These are phyloP conservation scores for Eleutherodactylus coqui DNA, from an alignment of 2,797 vertebrate genomes.

Conservation along the genomic window DNA sequence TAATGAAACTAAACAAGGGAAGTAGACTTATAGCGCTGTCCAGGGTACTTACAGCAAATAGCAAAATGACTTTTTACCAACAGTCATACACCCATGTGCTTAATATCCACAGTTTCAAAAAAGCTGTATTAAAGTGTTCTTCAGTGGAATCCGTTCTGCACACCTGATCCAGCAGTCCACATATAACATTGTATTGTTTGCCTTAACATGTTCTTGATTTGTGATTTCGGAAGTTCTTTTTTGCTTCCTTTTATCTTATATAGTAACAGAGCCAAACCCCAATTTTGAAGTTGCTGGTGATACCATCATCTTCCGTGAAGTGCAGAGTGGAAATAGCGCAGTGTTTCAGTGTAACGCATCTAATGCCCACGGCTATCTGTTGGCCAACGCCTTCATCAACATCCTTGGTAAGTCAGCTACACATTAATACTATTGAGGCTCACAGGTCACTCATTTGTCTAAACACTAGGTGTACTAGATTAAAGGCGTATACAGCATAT, in stretches of 20 bases:
- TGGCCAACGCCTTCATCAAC: constrained; percentile 94
- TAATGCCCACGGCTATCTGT: constrained; percentile 92
- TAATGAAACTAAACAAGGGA: not conserved
- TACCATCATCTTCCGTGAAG: constrained; percentile 90
- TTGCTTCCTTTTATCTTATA: not conserved
- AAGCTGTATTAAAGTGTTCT: not conserved
- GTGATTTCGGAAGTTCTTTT: too few species aligned
- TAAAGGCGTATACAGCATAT: too few species aligned
- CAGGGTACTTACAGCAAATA: not conserved
- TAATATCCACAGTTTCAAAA: not conserved
- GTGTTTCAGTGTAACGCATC: constrained; percentile 98
- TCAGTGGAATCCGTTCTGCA: not conserved
- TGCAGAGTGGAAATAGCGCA: constrained; percentile 89
- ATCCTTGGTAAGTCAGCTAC: constrained; percentile 84
- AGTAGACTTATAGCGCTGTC: not conserved
- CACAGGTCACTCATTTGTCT: not conserved
- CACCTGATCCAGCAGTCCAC: not conserved
- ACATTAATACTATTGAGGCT: not conserved
- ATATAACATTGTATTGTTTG: not conserved
- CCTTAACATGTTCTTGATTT: not conserved
- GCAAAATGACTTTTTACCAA: not conserved
- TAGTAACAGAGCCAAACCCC: constrained; percentile 78
- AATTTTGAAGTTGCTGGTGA: constrained; percentile 87
- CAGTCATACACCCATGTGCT: not conserved
- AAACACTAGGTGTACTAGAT: not conserved